Evolutionary conservation across 1,140 invertebrate genomes (phyloP).

Genomic region (Drosophila takahashii): DNA sequence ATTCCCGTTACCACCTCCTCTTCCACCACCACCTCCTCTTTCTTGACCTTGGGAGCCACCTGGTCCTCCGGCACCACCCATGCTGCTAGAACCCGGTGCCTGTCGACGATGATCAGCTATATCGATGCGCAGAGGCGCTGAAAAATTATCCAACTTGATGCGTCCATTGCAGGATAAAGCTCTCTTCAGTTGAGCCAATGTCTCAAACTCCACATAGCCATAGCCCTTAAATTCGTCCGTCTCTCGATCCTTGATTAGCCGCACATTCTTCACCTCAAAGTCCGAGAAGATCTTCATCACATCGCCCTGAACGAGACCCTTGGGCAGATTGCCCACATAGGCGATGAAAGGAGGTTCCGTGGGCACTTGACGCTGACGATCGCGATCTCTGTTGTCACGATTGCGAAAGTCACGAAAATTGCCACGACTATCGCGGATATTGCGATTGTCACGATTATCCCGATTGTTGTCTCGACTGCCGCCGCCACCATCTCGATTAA

Average conservation of each 20-base stretch:
- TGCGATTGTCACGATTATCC: background rate
- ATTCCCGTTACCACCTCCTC: slow-evolving; percentile 49
- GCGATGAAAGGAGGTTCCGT: slow-evolving; percentile 95
- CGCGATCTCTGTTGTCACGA: slow-evolving; percentile 59
- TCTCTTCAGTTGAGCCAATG: slow-evolving; percentile 90
- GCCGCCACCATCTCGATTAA: background rate
- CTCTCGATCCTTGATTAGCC: slow-evolving; percentile 96
- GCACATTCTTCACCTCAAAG: slow-evolving; percentile 91
- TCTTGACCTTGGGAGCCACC: slow-evolving; percentile 13
- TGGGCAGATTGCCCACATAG: slow-evolving; percentile 96
- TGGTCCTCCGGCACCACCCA: slow-evolving; percentile 13
- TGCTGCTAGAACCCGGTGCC: background rate
- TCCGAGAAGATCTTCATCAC: slow-evolving; percentile 94
- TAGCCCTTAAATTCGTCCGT: slow-evolving; percentile 98
- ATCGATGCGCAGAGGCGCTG: slow-evolving; percentile 91
- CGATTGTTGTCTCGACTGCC: background rate
- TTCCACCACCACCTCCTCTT: slow-evolving; percentile 69
- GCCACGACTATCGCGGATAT: slow-evolving; percentile 18
- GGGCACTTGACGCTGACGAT: slow-evolving; percentile 87
- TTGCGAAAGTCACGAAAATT: slow-evolving; percentile 46
- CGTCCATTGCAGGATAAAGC: slow-evolving; percentile 92
- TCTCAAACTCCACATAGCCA: slow-evolving; percentile 98
- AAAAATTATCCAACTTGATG: slow-evolving; percentile 88
- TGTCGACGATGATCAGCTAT: slow-evolving; percentile 92
- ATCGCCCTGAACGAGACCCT: slow-evolving; percentile 95